phyloP scores from a whole-genome alignment of 2,888 invertebrate species.

The Agrotis exclamationis region DNA sequence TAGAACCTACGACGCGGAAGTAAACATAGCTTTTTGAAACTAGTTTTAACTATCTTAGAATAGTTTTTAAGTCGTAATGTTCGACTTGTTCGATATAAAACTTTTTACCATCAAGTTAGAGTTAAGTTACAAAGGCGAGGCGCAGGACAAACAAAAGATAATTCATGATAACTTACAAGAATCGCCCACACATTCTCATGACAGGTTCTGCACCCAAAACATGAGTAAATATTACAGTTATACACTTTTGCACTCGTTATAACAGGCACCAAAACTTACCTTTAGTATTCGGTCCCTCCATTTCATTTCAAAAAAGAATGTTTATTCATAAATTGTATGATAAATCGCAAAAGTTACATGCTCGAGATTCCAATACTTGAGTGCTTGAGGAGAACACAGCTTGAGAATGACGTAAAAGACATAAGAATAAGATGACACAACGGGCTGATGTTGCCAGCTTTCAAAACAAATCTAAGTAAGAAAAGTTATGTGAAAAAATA shows the following conservation, averaged over 20 bases:
- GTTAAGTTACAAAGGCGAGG: conserved; percentile 60
- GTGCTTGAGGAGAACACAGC: too few relatives aligned
- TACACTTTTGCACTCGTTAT: conserved; percentile 6
- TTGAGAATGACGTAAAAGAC: conserved; percentile 66
- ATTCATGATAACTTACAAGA: conserved; percentile 76
- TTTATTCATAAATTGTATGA: conserved; percentile 66
- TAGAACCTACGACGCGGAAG: conserved; percentile 67
- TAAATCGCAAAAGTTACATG: conserved; percentile 66
- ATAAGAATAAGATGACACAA: conserved; percentile 52
- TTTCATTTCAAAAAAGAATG: conserved; percentile 81
- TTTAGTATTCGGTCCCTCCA: conserved; percentile 83
- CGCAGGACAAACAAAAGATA: conserved; percentile 84
- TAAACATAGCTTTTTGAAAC: conserved; percentile 51
- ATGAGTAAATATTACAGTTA: conserved; percentile 57
- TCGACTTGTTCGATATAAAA: not conserved
- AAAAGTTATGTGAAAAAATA: not conserved
- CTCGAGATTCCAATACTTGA: conserved; percentile 62
- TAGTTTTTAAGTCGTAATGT: not conserved
- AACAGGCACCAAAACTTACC: conserved; percentile 71
- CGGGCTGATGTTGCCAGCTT: conserved; percentile 47
- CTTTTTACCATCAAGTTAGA: conserved; percentile 33
- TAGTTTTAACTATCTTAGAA: conserved; percentile 1
- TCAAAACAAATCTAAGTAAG: not conserved
- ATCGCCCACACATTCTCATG: conserved; percentile 87
- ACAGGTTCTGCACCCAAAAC: conserved; percentile 76